Conservation (phyloP, 2,888 invertebrate species). For the Philereme transversata region DNA sequence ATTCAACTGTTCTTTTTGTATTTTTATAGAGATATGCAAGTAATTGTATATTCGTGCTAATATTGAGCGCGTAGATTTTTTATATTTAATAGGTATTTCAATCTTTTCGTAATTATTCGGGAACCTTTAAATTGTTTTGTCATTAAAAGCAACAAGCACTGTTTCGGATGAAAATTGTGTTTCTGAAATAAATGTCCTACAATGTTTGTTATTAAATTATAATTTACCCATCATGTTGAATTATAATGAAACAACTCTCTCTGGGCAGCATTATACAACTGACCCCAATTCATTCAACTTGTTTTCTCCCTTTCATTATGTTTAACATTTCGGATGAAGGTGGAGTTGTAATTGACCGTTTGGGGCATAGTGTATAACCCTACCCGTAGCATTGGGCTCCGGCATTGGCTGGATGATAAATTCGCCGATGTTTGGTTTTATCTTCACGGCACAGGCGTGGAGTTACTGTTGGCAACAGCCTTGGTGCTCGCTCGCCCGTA, state of each 20-base stretch:
- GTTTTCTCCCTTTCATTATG: slow-evolving; percentile 37
- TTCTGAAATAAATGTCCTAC: slow-evolving; percentile 4
- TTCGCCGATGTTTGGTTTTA: slow-evolving; percentile 49
- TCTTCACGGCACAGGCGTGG: slow-evolving; percentile 54
- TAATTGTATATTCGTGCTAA: too few relatives aligned
- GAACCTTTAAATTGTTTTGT: slow-evolving; percentile 33
- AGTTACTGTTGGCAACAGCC: slow-evolving; percentile 31
- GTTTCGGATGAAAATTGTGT: slow-evolving; percentile 24
- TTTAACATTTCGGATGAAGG: slow-evolving; percentile 33
- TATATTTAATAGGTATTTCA: slow-evolving; percentile 43
- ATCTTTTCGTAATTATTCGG: slow-evolving; percentile 33
- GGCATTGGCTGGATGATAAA: slow-evolving; percentile 25
- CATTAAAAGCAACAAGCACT: slow-evolving; percentile 31
- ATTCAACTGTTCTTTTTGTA: too few relatives aligned
- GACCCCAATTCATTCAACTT: slow-evolving; percentile 40
- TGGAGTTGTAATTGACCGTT: slow-evolving; percentile 37
- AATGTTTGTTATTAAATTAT: slow-evolving; percentile 9
- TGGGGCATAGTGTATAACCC: slow-evolving; percentile 19
- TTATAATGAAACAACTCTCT: slow-evolving; percentile 11
- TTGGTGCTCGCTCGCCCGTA: slow-evolving; percentile 34
- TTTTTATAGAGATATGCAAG: too few relatives aligned
- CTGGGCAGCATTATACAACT: slow-evolving; percentile 29
- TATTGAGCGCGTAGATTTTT: slow-evolving; percentile 20
- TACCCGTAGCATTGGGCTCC: slow-evolving; percentile 2
- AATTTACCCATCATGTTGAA: not conserved